Percentiles rank a stretch among this genome's conserved stretches.
Conservation (phyloP, 2,888 invertebrate genomes). For the Bhutanitis thaidina region DNA sequence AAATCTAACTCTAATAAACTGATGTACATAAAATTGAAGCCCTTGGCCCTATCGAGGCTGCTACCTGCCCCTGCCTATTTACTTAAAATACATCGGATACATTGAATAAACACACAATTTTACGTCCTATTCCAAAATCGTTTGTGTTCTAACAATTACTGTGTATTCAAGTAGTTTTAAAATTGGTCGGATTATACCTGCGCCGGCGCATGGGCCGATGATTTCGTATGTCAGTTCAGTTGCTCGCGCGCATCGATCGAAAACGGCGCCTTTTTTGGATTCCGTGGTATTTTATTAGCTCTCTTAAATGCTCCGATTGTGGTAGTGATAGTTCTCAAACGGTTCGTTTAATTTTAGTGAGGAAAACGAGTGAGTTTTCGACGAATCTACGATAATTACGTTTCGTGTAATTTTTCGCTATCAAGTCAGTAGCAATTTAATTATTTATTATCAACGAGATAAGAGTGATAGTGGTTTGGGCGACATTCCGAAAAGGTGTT, state of each 20-base stretch:
- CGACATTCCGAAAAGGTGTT: conserved; percentile 24
- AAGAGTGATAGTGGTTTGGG: conserved; percentile 66
- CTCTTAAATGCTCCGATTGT: conserved; percentile 21
- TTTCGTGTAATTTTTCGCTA: conserved; percentile 28
- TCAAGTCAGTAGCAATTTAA: conserved; percentile 27
- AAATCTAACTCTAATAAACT: neutral
- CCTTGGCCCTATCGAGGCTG: conserved; percentile 64
- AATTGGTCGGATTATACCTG: conserved; percentile 46
- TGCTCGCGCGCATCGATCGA: conserved; percentile 66
- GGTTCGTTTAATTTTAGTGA: conserved; percentile 24
- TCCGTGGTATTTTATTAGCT: conserved; percentile 25
- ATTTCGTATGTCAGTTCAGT: conserved; percentile 72
- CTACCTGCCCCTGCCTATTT: conserved; percentile 68
- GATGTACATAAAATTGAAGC: conserved; percentile 36
- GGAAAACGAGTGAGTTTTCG: conserved; percentile 6
- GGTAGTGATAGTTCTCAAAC: conserved; percentile 28
- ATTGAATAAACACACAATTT: conserved; percentile 60
- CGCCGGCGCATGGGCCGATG: conserved; percentile 63
- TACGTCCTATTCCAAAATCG: conserved; percentile 28
- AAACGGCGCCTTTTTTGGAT: conserved; percentile 34
- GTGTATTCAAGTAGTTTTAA: conserved; percentile 30
- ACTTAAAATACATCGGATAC: conserved; percentile 72
- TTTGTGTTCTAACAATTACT: conserved; percentile 18
- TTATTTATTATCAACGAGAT: conserved; percentile 47
- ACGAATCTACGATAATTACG: neutral